phyloP scores from a whole-genome alignment of 2,888 invertebrate species.

The Epinotia ramella region DNA sequence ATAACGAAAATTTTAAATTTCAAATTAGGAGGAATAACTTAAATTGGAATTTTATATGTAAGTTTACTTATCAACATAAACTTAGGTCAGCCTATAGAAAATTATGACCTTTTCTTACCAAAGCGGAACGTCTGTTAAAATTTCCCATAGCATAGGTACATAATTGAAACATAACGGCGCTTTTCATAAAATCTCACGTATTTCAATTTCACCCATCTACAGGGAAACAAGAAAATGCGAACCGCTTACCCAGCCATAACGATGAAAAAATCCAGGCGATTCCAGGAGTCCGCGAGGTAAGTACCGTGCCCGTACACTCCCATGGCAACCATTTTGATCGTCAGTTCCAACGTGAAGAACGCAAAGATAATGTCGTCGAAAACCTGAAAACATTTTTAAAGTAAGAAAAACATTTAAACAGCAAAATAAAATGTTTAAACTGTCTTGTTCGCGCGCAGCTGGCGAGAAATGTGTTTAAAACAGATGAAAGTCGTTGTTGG shows the following conservation, averaged over 20 bases:
- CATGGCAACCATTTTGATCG: conserved; percentile 99
- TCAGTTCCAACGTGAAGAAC: conserved; percentile 99
- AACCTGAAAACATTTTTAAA: conserved; percentile 84
- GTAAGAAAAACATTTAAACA: not conserved
- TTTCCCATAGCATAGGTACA: not conserved
- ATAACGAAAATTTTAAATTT: no score
- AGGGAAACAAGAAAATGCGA: conserved; percentile 2
- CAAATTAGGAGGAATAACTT: no score
- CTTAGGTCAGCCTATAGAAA: not conserved
- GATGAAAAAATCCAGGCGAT: conserved; percentile 98
- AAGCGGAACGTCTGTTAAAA: not conserved
- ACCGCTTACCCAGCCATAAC: conserved; percentile 95
- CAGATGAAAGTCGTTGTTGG: not conserved
- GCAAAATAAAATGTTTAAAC: not conserved
- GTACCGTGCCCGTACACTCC: conserved; percentile 97
- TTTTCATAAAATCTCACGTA: not conserved
- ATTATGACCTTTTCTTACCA: not conserved
- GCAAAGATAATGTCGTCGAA: conserved; percentile 99
- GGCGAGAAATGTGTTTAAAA: conserved; percentile 3
- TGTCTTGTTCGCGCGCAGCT: not conserved
- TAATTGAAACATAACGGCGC: not conserved
- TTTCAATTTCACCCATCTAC: not conserved
- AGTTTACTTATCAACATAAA: not conserved
- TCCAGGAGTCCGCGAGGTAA: conserved; percentile 99
- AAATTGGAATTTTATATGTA: not conserved